phyloP scores from a whole-genome alignment of 2,113 vertebrate species.

The Misgurnus anguillicaudatus region DNA sequence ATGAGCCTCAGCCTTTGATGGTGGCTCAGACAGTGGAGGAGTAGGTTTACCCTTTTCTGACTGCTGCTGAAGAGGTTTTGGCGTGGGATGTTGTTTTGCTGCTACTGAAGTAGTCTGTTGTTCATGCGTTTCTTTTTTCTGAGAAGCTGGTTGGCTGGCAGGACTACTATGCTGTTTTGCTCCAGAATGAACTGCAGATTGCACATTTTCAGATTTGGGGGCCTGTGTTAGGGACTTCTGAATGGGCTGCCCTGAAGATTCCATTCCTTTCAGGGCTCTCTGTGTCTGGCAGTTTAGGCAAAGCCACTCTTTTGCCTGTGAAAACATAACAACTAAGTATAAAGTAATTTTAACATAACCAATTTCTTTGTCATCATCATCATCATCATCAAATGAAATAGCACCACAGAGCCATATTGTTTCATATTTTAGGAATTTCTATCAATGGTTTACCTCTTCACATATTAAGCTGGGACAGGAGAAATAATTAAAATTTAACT shows the following conservation, averaged over 20 bases:
- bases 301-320: constrained; percentile 91
- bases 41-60: constrained; percentile 16
- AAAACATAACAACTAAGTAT: constrained; percentile 46
- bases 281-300: constrained; percentile 97
- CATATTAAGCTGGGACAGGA: no score
- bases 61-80: constrained; percentile 34
- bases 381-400: no score
- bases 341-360: not conserved
- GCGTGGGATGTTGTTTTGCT: constrained; percentile 28
- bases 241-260: constrained; percentile 63
- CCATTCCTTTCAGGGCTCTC: constrained; percentile 80
- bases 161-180: constrained; percentile 54
- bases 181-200: constrained; percentile 63
- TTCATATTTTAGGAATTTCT: no score
- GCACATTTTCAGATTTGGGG: constrained; percentile 60
- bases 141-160: constrained; percentile 55
- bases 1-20: constrained; percentile 41
- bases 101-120: constrained; percentile 34
- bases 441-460: no score
- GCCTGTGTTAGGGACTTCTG: constrained; percentile 61
- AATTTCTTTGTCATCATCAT: no score
- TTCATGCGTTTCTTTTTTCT: constrained; percentile 53
- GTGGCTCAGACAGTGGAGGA: constrained; percentile 27
- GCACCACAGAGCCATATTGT: no score
- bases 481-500: no score